Percentiles rank a stretch among this genome's conserved stretches.
These are phyloP conservation scores for Prinia subflava DNA, from an alignment of 2,113 vertebrate genomes.

Conservation along the genomic window DNA sequence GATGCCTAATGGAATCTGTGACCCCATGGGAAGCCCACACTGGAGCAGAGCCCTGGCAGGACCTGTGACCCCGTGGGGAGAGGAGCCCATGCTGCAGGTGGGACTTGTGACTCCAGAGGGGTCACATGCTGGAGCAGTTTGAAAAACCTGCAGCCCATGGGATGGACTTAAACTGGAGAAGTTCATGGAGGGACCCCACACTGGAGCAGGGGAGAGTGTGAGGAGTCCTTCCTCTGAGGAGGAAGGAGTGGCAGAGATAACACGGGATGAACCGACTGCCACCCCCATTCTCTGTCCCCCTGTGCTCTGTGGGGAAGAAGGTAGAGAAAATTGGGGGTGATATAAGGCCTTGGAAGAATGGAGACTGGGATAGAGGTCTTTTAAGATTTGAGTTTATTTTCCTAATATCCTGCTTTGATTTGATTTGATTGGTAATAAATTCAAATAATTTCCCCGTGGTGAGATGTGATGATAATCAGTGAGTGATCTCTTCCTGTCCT, in stretches of 20 bases:
- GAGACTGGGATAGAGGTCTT: not conserved
- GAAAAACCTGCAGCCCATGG: not conserved
- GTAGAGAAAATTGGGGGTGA: not conserved
- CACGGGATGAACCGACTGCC: not conserved
- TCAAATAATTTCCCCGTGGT: not conserved
- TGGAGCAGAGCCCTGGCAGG: not conserved
- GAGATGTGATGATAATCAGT: not conserved
- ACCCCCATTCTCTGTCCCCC: not conserved
- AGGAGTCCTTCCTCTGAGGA: not conserved
- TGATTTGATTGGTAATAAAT: not conserved
- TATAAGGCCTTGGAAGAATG: not conserved
- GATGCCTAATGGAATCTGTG: accelerated
- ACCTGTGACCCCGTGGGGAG: accelerated
- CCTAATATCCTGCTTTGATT: not conserved
- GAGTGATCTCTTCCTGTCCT: not conserved
- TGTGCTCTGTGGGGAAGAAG: not conserved
- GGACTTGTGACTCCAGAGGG: not conserved
- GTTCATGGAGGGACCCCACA: accelerated
- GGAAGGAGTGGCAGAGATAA: not conserved
- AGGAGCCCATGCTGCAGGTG: not conserved
- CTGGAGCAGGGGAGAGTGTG: not conserved
- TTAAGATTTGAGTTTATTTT: not conserved
- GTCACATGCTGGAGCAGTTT: not conserved
- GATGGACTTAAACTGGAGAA: not conserved
- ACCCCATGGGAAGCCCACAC: not conserved